Evolutionary conservation across 2,797 vertebrate species (phyloP).

Genomic region (Malacoctenus gilli): DNA sequence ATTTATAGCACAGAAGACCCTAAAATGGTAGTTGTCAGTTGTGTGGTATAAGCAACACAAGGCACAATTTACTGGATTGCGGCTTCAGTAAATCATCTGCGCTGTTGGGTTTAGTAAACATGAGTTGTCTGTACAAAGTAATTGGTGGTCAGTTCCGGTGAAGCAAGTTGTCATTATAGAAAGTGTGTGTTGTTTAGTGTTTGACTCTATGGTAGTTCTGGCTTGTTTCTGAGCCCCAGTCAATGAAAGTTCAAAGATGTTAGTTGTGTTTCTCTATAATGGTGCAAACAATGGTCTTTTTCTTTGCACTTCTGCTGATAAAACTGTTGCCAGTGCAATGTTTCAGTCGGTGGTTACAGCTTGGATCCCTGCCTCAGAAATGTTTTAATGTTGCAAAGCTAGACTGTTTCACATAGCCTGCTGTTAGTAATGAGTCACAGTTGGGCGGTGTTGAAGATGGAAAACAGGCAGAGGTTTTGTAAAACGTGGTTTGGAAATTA

Average conservation of each 20-base stretch:
- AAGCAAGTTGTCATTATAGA: conserved; percentile 5
- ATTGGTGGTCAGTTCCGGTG: conserved; percentile 7
- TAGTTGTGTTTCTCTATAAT: conserved; percentile 7
- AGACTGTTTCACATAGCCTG: conserved; percentile 15
- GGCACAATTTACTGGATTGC: conserved; percentile 24
- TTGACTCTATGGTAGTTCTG: neutral
- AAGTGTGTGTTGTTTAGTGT: conserved; percentile 15
- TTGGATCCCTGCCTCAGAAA: conserved; percentile 13
- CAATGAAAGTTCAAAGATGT: conserved; percentile 1
- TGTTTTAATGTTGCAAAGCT: conserved; percentile 7
- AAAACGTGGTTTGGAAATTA: conserved; percentile 28
- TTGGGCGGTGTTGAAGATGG: conserved; percentile 26
- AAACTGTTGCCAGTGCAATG: conserved; percentile 18
- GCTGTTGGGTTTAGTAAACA: neutral
- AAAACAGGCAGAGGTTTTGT: conserved; percentile 14
- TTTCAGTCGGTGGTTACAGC: conserved; percentile 9
- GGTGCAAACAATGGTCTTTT: conserved; percentile 17
- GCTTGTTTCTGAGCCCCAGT: neutral
- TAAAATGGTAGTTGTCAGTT: conserved; percentile 26
- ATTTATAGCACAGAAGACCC: conserved; percentile 36
- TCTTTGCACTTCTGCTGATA: conserved; percentile 29
- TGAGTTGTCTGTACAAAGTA: conserved; percentile 9
- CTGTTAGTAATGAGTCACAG: conserved; percentile 28
- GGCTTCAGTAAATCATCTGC: conserved; percentile 10
- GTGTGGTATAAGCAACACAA: conserved; percentile 27